phyloP scores from a whole-genome alignment of 2,797 vertebrate genomes.

The Darevskia mixta region DNA sequence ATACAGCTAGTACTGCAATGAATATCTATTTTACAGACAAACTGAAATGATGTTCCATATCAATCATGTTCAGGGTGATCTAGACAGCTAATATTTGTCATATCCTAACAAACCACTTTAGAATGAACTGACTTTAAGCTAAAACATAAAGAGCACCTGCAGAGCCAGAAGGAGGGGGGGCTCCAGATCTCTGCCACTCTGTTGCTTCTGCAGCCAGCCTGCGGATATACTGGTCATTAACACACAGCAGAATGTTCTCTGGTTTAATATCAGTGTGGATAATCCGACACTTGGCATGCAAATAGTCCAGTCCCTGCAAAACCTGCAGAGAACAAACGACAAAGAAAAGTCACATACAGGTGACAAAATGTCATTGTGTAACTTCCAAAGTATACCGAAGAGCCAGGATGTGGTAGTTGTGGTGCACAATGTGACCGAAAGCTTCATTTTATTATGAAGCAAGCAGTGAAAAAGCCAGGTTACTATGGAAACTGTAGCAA shows the following conservation, averaged over 20 bases:
- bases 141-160: slow-evolving; percentile 82
- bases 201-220: slow-evolving; percentile 95
- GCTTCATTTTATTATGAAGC: neutral
- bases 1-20: neutral
- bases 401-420: neutral
- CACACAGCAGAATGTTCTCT: slow-evolving; percentile 95
- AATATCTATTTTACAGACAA: slow-evolving; percentile 13
- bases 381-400: slow-evolving; percentile 20
- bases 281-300: slow-evolving; percentile 96
- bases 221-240: slow-evolving; percentile 93
- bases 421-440: neutral
- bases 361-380: neutral
- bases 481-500: neutral
- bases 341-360: slow-evolving; percentile 2
- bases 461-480: neutral
- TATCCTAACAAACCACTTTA: neutral
- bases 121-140: neutral
- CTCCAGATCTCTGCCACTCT: slow-evolving; percentile 93
- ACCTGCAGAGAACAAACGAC: slow-evolving; percentile 80
- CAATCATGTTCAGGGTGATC: neutral
- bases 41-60: neutral
- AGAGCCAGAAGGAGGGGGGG: slow-evolving; percentile 93
- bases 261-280: slow-evolving; percentile 99
- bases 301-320: slow-evolving; percentile 94
- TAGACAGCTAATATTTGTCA: neutral